Conservation (phyloP, 1,140 invertebrate species). For the Drosophila seguyi region DNA sequence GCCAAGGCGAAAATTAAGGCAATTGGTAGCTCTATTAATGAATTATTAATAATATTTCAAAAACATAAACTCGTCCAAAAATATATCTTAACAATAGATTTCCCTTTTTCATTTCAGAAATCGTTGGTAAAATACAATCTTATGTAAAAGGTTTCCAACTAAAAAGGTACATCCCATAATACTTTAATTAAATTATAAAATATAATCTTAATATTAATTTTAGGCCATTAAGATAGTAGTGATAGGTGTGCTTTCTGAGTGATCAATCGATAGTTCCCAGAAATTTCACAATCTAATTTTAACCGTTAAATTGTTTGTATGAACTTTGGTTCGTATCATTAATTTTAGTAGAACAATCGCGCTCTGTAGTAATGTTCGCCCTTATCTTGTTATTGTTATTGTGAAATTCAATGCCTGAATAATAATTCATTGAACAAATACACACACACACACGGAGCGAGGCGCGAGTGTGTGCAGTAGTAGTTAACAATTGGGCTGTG, state of each 20-base stretch:
- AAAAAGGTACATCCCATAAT: not conserved
- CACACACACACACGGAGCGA: conserved; percentile 2
- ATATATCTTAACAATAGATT: not conserved
- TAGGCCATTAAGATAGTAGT: not conserved
- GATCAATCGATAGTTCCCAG: conserved; percentile 12
- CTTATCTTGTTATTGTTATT: conserved; percentile 65
- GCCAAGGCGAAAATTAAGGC: conserved; percentile 4
- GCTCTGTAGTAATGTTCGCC: conserved; percentile 4
- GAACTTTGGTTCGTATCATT: conserved; percentile 41
- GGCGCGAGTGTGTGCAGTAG: not conserved
- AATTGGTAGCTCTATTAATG: too few relatives aligned
- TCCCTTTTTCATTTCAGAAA: not conserved
- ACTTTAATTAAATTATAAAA: not conserved
- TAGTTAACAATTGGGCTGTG: conserved; percentile 3
- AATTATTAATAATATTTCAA: too few relatives aligned
- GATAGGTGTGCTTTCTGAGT: conserved; percentile 9
- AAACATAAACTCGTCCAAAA: not conserved
- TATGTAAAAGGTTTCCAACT: not conserved
- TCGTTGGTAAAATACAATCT: not conserved
- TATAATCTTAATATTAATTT: too few relatives aligned
- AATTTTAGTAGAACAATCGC: conserved; percentile 46
- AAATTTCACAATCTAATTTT: conserved; percentile 25
- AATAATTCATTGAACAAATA: conserved; percentile 62
- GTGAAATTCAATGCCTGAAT: conserved; percentile 60
- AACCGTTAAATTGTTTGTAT: conserved; percentile 30